phyloP scores from a whole-genome alignment of 2,797 vertebrate genomes.

The Gymnocypris eckloni region DNA sequence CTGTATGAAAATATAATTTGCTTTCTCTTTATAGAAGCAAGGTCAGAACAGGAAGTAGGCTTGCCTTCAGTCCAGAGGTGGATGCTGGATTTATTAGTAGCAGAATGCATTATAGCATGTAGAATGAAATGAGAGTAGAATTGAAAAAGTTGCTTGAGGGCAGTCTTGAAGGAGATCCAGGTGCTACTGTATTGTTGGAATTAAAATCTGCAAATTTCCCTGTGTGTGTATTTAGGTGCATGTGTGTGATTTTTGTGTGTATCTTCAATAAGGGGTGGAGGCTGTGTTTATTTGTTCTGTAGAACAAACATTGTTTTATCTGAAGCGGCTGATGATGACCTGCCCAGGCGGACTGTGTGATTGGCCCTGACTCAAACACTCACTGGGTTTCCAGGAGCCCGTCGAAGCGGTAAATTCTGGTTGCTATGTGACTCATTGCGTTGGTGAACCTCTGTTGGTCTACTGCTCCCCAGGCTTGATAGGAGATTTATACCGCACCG shows the following conservation, averaged over 20 bases:
- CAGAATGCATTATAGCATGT: slow-evolving; percentile 29
- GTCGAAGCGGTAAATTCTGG: slow-evolving; percentile 46
- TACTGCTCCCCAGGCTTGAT: slow-evolving; percentile 47
- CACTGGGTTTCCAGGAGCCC: slow-evolving; percentile 46
- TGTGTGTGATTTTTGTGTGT: slow-evolving; percentile 1
- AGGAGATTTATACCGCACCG: slow-evolving; percentile 43
- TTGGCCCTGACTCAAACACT: slow-evolving; percentile 32
- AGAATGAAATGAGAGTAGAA: slow-evolving; percentile 38
- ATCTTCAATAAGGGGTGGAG: not conserved
- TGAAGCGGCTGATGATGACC: slow-evolving; percentile 34
- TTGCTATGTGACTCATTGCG: slow-evolving; percentile 58
- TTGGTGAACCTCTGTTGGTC: slow-evolving; percentile 38
- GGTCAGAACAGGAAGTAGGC: slow-evolving; percentile 9
- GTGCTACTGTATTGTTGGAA: slow-evolving; percentile 34
- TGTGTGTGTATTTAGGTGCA: not conserved
- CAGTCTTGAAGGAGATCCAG: slow-evolving; percentile 35
- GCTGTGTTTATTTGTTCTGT: slow-evolving; percentile 29
- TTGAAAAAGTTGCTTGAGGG: slow-evolving; percentile 39
- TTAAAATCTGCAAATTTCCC: slow-evolving; percentile 16
- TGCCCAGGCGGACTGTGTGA: slow-evolving; percentile 22
- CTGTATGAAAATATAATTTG: slow-evolving; percentile 1
- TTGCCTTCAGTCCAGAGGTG: slow-evolving; percentile 21
- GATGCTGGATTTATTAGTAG: slow-evolving; percentile 28
- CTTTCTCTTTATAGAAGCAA: slow-evolving; percentile 31
- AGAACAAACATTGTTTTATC: slow-evolving; percentile 46